These are phyloP conservation scores for Lacerta viridis DNA, from an alignment of 2,797 vertebrate species.

Conservation along the genomic window DNA sequence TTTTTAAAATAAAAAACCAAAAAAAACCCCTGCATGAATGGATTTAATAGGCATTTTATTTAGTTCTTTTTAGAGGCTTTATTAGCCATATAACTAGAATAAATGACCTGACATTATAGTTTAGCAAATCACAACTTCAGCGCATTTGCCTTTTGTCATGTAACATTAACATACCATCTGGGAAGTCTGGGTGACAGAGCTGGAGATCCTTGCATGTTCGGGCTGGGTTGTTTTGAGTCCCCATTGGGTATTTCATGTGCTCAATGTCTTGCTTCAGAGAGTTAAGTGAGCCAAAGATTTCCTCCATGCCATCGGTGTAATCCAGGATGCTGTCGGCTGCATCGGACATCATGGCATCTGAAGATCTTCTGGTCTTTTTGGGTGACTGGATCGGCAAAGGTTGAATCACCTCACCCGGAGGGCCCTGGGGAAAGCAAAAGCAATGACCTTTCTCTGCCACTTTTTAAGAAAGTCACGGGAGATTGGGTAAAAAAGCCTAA, in stretches of 20 bases:
- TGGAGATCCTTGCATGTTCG: conserved; percentile 97
- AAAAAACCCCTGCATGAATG: not conserved
- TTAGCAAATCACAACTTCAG: not conserved
- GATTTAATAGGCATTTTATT: conserved; percentile 35
- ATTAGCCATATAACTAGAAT: conserved; percentile 38
- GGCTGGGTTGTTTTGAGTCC: conserved; percentile 94
- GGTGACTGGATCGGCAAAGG: conserved; percentile 93
- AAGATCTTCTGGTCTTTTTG: conserved; percentile 91
- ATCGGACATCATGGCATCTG: conserved; percentile 88
- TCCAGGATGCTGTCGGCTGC: conserved; percentile 87
- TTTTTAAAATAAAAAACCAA: not conserved
- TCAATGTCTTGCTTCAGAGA: conserved; percentile 97
- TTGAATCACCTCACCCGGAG: conserved; percentile 96
- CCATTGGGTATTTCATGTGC: conserved; percentile 98
- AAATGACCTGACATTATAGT: conserved; percentile 14
- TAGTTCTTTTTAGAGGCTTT: conserved; percentile 39
- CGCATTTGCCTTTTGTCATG: not conserved
- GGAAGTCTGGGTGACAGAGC: conserved; percentile 95
- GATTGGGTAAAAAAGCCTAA: not conserved
- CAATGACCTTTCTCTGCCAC: conserved; percentile 22
- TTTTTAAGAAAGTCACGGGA: not conserved
- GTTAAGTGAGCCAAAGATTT: conserved; percentile 94
- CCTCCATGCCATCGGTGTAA: conserved; percentile 96
- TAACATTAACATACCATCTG: conserved; percentile 86
- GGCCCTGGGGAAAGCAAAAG: conserved; percentile 84